phyloP scores from a whole-genome alignment of 37 sponge, comb jelly and placozoan genomes.

The Crambe crambe region DNA sequence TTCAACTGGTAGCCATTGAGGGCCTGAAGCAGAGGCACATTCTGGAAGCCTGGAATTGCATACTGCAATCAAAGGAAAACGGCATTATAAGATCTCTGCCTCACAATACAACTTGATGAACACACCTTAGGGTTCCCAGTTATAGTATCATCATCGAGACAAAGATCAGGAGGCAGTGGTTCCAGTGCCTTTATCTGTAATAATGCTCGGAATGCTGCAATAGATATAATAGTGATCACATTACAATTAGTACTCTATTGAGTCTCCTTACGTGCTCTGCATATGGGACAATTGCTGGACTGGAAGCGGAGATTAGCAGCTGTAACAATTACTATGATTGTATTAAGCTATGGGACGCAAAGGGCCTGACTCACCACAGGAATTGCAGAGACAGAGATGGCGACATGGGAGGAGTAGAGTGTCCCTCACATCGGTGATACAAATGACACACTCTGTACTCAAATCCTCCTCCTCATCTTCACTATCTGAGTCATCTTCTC shows the following conservation, averaged over 20 bases:
- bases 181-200: constrained; percentile 68
- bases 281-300: constrained; percentile 89
- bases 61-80: constrained; percentile 14
- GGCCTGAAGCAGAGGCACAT: constrained; percentile 47
- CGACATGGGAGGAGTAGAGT: constrained; percentile 85
- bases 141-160: constrained; percentile 36
- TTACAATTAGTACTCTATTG: too few relatives aligned
- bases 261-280: constrained; percentile 77
- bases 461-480: constrained; percentile 64
- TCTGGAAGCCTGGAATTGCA: constrained; percentile 20
- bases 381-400: constrained; percentile 80
- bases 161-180: constrained; percentile 14
- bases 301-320: constrained; percentile 75
- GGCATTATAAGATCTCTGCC: not conserved
- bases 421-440: constrained; percentile 75
- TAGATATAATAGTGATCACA: not conserved
- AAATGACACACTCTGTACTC: constrained; percentile 85
- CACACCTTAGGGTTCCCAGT: constrained; percentile 46
- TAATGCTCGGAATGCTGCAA: constrained; percentile 78
- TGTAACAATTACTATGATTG: constrained; percentile 10
- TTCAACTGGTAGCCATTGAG: constrained; percentile 62
- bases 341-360: not conserved
- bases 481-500: constrained; percentile 23
- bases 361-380: constrained; percentile 61
- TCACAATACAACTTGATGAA: not conserved